Base-by-base conservation (phyloP, 2,888 invertebrate genomes). In the Fragum whitleyi region DNA sequence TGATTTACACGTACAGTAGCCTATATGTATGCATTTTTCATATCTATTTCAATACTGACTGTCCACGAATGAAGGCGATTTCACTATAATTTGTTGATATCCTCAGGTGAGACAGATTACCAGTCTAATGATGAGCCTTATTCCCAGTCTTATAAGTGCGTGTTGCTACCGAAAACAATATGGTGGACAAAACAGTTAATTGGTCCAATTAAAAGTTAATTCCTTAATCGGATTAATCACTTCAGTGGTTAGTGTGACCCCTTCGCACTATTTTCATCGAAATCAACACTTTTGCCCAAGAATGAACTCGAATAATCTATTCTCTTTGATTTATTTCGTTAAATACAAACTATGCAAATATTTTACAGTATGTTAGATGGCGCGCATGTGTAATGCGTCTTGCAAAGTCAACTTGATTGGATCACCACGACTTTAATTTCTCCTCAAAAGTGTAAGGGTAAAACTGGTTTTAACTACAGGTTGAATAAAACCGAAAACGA, bases 131-230 rank as follows among this genome's bases (percentile, higher is more conserved):
- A n/a, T n/a, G n/a, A n/a, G n/a, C n/a, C n/a, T n/a, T n/a, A n/a
- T n/a, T n/a, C 32, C 61, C n/a, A 36, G 36, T 32, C n/a, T 42
- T 16, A 9, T 16, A 36, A 21, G 32, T 65, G 65, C 14, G 21
- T 65, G 65, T 65, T 65, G 65, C 65, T 65, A 65, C 65, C 42
- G n/a, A 42, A 62, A 65, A 65, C 65, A 65, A 65, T 65, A 65
- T 65, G 65, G 65, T 9, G 65, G 65, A 0, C 11, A 42, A 14
- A 32, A 7, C 36, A 1, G 36, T 36, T 39, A 5, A n/a, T 21
- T 39, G 21, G 16, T 21, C 14, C 23, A 21, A 42, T 42, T 42
- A 26, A n/a, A 21, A 23, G 21, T 39, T 65, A 28, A 32, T 42
- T 6, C 5, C 21, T 19, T 65, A 65, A 65, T 65, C 65, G 65